These are phyloP conservation scores for Esperia sulphurella DNA, from an alignment of 2,888 invertebrate genomes.

Conservation along the genomic window DNA sequence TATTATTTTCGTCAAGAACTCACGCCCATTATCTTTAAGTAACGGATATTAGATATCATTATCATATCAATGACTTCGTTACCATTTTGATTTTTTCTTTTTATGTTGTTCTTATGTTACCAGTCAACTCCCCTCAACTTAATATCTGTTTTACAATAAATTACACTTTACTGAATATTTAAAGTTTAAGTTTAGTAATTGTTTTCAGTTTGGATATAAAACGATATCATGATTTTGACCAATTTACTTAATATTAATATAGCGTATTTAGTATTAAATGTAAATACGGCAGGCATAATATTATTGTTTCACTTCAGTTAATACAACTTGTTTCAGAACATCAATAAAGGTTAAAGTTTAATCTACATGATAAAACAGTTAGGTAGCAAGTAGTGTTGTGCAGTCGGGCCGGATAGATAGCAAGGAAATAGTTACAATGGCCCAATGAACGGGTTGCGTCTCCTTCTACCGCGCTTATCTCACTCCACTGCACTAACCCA, in stretches of 20 bases:
- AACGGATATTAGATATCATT: no score
- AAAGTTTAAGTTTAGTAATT: no score
- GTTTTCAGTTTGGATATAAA: no score
- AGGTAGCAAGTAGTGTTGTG: constrained; percentile 10
- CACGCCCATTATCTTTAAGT: constrained; percentile 12
- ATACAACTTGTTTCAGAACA: not conserved
- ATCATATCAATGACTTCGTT: not conserved
- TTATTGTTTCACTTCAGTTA: no score
- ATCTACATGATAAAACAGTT: not conserved
- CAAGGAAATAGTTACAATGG: constrained; percentile 31
- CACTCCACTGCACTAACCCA: constrained; percentile 22
- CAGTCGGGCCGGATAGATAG: constrained; percentile 16
- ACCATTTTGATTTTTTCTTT: not conserved
- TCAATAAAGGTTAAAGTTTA: not conserved
- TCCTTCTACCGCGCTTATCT: constrained; percentile 37
- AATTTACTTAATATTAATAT: no score
- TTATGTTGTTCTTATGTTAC: no score
- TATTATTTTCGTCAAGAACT: constrained; percentile 24
- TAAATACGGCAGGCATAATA: no score
- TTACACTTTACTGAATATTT: no score
- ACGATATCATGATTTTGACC: no score
- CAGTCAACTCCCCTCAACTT: no score
- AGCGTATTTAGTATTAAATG: no score
- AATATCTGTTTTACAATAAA: no score
- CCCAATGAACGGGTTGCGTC: constrained; percentile 33